Evolutionary conservation across 2,797 vertebrate genomes (phyloP).

Genomic region (Lindbergichthys nudifrons): DNA sequence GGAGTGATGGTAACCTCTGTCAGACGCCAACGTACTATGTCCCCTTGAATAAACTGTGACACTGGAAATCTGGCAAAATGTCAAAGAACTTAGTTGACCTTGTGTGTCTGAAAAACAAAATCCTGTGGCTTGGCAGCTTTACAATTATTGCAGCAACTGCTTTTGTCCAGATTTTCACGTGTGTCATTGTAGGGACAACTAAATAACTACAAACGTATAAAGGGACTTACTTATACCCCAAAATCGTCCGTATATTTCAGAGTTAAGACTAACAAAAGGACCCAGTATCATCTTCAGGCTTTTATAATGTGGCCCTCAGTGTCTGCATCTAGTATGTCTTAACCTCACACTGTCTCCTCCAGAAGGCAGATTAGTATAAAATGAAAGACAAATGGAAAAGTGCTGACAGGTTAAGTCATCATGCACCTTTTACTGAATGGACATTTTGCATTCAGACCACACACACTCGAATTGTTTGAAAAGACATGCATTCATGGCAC

Average conservation of each 20-base stretch:
- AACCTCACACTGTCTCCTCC: constrained; percentile 12
- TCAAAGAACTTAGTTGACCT: constrained; percentile 63
- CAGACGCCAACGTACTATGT: constrained; percentile 13
- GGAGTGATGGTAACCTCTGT: constrained; percentile 16
- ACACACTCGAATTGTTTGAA: constrained; percentile 43
- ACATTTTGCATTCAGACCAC: constrained; percentile 60
- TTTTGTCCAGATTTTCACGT: constrained; percentile 44
- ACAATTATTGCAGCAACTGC: constrained; percentile 47
- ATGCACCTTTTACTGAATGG: constrained; percentile 31
- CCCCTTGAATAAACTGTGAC: constrained; percentile 20
- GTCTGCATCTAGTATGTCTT: not conserved
- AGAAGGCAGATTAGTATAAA: constrained; percentile 27
- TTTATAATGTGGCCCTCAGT: constrained; percentile 6
- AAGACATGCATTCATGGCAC: constrained; percentile 59
- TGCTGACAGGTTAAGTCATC: constrained; percentile 20
- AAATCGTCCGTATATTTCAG: not conserved
- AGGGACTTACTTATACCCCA: too few relatives aligned
- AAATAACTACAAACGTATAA: too few relatives aligned
- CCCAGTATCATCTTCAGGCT: not conserved
- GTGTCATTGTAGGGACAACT: too few relatives aligned
- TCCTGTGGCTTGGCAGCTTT: constrained; percentile 47
- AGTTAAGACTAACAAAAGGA: not conserved
- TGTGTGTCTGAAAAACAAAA: constrained; percentile 50
- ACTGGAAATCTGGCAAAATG: constrained; percentile 52
- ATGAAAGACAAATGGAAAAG: constrained; percentile 28